Conservation (phyloP, 2,797 vertebrate species). For the Dermochelys coriacea region DNA sequence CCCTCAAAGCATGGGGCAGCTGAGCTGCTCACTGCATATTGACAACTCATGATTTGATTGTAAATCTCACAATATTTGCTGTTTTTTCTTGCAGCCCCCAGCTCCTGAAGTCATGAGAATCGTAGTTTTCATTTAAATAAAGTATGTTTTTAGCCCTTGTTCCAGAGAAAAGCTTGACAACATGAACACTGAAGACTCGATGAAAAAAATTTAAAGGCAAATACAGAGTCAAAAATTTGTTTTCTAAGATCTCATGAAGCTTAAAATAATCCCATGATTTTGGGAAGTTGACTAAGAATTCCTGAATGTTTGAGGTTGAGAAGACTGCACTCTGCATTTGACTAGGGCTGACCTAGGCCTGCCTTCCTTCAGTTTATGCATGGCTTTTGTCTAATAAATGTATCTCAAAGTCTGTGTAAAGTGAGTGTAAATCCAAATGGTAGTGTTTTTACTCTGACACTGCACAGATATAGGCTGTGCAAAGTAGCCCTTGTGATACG, state of each 20-base stretch:
- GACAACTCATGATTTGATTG: neutral
- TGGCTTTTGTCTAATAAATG: neutral
- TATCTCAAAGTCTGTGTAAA: neutral
- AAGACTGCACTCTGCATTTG: neutral
- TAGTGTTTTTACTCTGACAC: neutral
- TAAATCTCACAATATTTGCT: constrained; percentile 45
- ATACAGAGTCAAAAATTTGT: neutral
- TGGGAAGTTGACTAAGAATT: neutral
- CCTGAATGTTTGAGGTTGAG: neutral
- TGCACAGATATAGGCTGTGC: too few relatives aligned
- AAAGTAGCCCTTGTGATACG: neutral
- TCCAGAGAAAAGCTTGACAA: neutral
- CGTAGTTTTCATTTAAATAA: neutral
- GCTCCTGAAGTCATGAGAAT: neutral
- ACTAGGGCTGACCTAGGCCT: neutral
- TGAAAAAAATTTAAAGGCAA: neutral
- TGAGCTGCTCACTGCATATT: constrained; percentile 31
- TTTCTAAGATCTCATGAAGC: neutral
- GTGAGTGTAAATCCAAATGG: neutral
- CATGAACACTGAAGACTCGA: neutral
- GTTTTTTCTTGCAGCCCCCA: constrained; percentile 5
- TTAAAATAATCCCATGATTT: neutral
- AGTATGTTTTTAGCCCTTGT: neutral
- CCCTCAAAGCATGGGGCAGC: neutral
- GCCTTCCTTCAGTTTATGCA: neutral